Conservation (phyloP, 2,113 vertebrate genomes). For the Triplophysa rosa region DNA sequence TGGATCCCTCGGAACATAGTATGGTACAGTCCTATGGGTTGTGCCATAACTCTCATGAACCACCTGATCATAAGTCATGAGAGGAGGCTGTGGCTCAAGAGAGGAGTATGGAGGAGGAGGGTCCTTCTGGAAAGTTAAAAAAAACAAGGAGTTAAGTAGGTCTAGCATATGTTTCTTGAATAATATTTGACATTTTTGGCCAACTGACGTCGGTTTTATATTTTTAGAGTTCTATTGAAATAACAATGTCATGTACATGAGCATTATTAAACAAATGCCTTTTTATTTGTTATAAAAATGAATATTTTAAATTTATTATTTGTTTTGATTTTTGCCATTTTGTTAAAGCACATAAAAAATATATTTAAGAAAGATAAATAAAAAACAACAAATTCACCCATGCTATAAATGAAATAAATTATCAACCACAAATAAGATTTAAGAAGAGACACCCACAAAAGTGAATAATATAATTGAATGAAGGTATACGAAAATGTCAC, state of each 20-base stretch:
- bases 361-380: no score
- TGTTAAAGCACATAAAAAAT: no score
- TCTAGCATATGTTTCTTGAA: background rate
- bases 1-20: constrained; percentile 64
- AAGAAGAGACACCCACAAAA: no score
- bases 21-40: constrained; percentile 50
- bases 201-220: background rate
- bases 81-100: constrained; percentile 57
- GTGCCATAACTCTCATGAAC: constrained; percentile 51
- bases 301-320: no score
- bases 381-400: no score
- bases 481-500: background rate
- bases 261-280: background rate
- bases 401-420: no score
- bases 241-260: constrained; percentile 4
- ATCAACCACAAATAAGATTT: no score
- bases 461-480: no score
- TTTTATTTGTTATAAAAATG: background rate
- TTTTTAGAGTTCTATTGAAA: background rate
- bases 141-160: no score
- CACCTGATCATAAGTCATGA: constrained; percentile 59
- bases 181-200: background rate
- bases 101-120: constrained; percentile 67
- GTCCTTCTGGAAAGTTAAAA: constrained; percentile 54
- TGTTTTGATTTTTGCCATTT: no score